Evolutionary conservation across 2,888 invertebrate genomes (phyloP).

Genomic region (Uloborus plumipes): DNA sequence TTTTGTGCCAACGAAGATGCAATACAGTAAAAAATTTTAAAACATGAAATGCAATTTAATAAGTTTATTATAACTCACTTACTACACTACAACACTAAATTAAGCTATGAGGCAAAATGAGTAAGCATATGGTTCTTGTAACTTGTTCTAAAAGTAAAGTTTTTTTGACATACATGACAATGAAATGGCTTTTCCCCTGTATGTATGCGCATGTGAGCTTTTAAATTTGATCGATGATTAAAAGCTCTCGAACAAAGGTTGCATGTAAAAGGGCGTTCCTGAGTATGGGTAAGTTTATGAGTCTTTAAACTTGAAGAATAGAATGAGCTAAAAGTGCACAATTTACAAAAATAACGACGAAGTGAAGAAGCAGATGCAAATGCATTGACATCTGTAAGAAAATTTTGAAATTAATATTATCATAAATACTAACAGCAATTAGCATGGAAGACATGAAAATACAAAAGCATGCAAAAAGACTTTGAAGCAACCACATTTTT

Average conservation of each 20-base stretch:
- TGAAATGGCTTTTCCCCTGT: slow-evolving; percentile 15
- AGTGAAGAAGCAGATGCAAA: neutral
- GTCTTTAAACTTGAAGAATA: slow-evolving; percentile 18
- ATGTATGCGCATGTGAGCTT: slow-evolving; percentile 20
- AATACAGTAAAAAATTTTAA: too few relatives aligned
- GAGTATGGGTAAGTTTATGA: slow-evolving; percentile 23
- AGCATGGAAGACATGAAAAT: too few relatives aligned
- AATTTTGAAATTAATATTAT: neutral
- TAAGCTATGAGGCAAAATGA: neutral
- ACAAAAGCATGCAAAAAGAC: too few relatives aligned
- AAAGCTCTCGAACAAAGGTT: slow-evolving; percentile 7
- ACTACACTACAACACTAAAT: too few relatives aligned
- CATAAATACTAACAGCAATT: neutral
- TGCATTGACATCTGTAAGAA: neutral
- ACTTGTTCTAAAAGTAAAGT: slow-evolving; percentile 11
- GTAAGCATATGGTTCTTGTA: slow-evolving; percentile 11
- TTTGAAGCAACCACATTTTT: too few relatives aligned
- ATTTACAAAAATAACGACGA: slow-evolving; percentile 1
- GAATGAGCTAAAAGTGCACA: neutral
- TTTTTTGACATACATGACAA: neutral
- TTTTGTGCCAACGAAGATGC: too few relatives aligned
- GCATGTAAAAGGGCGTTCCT: slow-evolving; percentile 17
- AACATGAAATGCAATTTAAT: too few relatives aligned
- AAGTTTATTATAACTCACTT: too few relatives aligned
- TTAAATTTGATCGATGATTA: slow-evolving; percentile 16